Conservation (phyloP, 2,797 vertebrate species). For the Tachyglossus aculeatus region DNA sequence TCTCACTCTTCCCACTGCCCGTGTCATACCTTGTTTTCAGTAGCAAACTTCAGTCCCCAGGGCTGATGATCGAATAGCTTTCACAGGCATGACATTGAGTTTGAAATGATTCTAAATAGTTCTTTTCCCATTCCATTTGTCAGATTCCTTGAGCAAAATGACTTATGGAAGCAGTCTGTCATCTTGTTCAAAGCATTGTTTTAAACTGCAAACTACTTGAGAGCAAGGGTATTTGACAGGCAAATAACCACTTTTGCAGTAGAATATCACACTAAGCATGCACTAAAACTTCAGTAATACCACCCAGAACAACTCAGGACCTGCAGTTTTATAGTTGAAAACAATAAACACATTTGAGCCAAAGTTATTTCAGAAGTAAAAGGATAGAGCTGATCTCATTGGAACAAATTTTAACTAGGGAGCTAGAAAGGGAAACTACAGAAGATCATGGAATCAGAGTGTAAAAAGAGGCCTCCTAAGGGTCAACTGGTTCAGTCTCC, state of each 20-base stretch:
- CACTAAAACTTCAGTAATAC: background rate
- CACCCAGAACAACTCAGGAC: background rate
- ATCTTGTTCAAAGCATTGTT: background rate
- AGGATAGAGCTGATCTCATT: background rate
- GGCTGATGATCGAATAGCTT: background rate
- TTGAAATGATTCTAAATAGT: background rate
- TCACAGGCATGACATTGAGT: background rate
- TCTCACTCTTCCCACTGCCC: background rate
- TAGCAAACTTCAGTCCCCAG: background rate
- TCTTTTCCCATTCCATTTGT: background rate
- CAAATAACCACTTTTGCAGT: background rate
- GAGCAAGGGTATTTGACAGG: background rate
- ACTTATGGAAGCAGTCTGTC: background rate
- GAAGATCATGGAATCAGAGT: background rate
- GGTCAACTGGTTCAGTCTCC: no score
- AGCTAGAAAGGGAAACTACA: background rate
- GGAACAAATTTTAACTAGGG: background rate
- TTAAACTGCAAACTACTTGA: background rate
- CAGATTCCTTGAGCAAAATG: background rate
- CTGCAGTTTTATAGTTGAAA: background rate
- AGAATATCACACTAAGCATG: background rate
- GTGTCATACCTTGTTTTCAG: background rate
- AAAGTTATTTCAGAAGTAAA: slow-evolving; percentile 5
- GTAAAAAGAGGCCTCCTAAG: no score
- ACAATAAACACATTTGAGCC: background rate